Percentiles rank a stretch among this genome's conserved stretches.
phyloP scores from a whole-genome alignment of 1,140 invertebrate species.

The Aleiodes sp. region DNA sequence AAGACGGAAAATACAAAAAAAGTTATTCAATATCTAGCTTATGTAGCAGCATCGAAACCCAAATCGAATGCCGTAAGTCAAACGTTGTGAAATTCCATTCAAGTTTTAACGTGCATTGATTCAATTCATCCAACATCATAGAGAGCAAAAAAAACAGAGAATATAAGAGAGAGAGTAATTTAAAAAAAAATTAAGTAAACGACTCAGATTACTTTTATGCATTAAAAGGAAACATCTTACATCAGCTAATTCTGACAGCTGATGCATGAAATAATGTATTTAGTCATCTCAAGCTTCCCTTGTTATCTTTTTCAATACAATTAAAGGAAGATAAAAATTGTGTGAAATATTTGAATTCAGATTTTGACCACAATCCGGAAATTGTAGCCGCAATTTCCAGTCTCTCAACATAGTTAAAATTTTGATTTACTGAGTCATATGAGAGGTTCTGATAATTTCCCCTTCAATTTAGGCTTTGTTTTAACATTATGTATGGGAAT shows the following conservation, averaged over 20 bases:
- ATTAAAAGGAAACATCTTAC: slow-evolving; percentile 20
- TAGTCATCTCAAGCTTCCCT: slow-evolving; percentile 44
- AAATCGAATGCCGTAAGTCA: slow-evolving; percentile 89
- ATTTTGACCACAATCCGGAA: no score
- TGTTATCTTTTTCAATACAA: slow-evolving; percentile 22
- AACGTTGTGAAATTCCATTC: not conserved
- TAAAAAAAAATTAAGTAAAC: slow-evolving; percentile 8
- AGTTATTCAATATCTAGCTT: slow-evolving; percentile 99
- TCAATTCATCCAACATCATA: no score
- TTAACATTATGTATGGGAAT: no score
- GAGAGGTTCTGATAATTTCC: no score
- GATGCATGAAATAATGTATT: slow-evolving; percentile 46
- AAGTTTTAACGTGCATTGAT: not conserved
- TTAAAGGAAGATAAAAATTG: no score
- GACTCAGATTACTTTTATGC: slow-evolving; percentile 8
- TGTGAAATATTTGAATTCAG: no score
- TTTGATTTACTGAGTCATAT: no score
- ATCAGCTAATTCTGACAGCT: slow-evolving; percentile 41
- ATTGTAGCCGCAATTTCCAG: no score
- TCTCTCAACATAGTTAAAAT: no score
- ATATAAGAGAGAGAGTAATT: slow-evolving; percentile 1
- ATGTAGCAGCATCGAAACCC: slow-evolving; percentile 96
- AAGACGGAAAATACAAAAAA: slow-evolving; percentile 99
- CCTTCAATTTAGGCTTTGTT: no score
- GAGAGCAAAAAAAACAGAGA: not conserved